Evolutionary conservation across 2,888 invertebrate species (phyloP).

Genomic region (Tricholauxania praeusta): DNA sequence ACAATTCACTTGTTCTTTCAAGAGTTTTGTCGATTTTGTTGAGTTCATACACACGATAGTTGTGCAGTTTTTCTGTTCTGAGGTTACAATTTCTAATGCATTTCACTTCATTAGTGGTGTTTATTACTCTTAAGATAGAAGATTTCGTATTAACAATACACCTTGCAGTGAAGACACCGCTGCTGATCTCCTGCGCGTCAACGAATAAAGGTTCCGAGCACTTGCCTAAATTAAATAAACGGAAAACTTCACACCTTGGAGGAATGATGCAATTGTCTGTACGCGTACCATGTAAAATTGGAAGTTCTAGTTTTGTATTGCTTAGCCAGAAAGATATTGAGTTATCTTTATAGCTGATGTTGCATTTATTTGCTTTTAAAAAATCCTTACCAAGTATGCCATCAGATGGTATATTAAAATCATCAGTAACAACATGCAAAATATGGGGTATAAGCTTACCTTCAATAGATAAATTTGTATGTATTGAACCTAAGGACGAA

Average conservation of each 20-base stretch:
- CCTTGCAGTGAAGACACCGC: slow-evolving; percentile 13
- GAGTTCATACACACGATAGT: too few species aligned
- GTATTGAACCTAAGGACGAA: slow-evolving; percentile 25
- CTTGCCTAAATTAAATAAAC: slow-evolving; percentile 23
- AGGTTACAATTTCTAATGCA: too few species aligned
- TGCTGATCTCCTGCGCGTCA: slow-evolving; percentile 23
- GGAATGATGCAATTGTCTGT: slow-evolving; percentile 22
- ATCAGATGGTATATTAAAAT: slow-evolving; percentile 27
- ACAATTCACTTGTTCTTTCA: background rate
- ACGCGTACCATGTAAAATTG: slow-evolving; percentile 17
- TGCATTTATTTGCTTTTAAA: too few species aligned
- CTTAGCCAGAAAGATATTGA: slow-evolving; percentile 14
- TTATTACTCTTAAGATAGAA: slow-evolving; percentile 1
- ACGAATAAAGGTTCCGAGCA: slow-evolving; percentile 16
- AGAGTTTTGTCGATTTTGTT: too few species aligned
- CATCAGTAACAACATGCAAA: slow-evolving; percentile 25
- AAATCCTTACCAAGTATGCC: slow-evolving; percentile 34
- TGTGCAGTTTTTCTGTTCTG: too few species aligned
- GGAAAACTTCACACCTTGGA: slow-evolving; percentile 32
- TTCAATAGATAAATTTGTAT: slow-evolving; percentile 21
- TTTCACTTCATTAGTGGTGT: too few species aligned
- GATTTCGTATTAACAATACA: slow-evolving; percentile 6
- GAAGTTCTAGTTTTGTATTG: slow-evolving; percentile 18
- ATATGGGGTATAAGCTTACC: slow-evolving; percentile 10
- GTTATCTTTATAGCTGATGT: slow-evolving; percentile 9